Evolutionary conservation across 2,113 vertebrate species (phyloP), one percentile per base, ranked within the genome.

Genomic region (Neodontobutis hainanensis): DNA sequence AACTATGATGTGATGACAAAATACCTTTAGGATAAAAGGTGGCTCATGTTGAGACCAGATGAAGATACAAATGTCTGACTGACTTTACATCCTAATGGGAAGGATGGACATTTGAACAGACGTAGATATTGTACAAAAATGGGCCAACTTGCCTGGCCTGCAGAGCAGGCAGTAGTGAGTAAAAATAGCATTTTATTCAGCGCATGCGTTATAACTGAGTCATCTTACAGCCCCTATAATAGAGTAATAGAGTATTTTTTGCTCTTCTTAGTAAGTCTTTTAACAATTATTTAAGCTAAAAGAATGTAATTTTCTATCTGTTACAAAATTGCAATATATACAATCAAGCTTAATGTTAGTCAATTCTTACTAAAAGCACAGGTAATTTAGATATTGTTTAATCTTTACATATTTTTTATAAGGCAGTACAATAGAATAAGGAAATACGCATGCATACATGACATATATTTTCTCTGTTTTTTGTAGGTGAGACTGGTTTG

Each of bases 401-500:
- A 27, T 27, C 19, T n/a, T n/a, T 27, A 27, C 19, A 27, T 1
- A 27, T 27, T 27, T 27, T 27, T 27, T 2, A 27, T 27, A 27
- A 27, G 19, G 19, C 3, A 27, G 19, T 27, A 3, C 19, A 27
- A 27, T 27, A 27, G 19, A 27, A 27, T 27, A 27, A 27, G 19
- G 19, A 27, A 27, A 27, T 27, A 27, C 19, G 19, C 19, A 27
- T 40, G 5, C 5, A 40, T 8, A 11, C 10, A 9, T 8, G 32
- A 52, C n/a, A 52, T 44, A 27, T 0, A 4, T 36, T 45, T 58
- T 32, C 1, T 65, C 40, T 56, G 35, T 84, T 59, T 61, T 40
- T 78, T 72, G 46, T 53, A 99, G 97, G 97, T 12, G 97, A 99
- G 91, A 99, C 96, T 0, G 97, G 97, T 46, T 93, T 99, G 78